These are phyloP conservation scores for Nasonia vitripennis DNA, from an alignment of 1,140 invertebrate genomes.

Conservation along the genomic window DNA sequence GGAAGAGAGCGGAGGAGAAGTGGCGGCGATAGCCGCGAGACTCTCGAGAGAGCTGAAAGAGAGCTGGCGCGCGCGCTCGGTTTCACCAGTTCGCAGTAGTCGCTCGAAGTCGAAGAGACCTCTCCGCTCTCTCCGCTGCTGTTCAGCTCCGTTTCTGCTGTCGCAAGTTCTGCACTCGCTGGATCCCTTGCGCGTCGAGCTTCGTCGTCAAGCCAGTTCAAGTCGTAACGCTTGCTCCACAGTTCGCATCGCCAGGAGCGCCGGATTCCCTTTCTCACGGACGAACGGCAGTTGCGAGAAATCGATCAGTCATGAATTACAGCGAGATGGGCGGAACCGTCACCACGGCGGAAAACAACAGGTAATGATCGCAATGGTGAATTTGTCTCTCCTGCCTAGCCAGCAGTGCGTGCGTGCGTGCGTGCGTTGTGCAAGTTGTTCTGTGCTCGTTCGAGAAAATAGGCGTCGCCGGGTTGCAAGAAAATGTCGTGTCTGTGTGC, in stretches of 20 bases:
- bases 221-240: too few species aligned
- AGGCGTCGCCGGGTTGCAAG: neutral
- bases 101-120: neutral
- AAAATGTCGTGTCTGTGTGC: neutral
- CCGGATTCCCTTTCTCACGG: neutral
- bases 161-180: neutral
- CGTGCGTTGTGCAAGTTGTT: too few species aligned
- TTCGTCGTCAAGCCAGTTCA: neutral
- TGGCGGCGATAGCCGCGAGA: neutral
- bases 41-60: neutral
- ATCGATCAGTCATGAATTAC: conserved; percentile 10
- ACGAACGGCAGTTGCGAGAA: neutral
- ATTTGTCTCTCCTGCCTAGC: too few species aligned
- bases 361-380: neutral
- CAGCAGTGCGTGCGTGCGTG: too few species aligned
- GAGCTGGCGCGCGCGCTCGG: conserved; percentile 12
- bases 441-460: neutral
- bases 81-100: conserved; percentile 35
- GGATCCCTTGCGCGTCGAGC: neutral
- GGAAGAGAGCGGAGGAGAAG: neutral
- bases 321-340: neutral
- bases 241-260: neutral
- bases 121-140: neutral
- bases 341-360: conserved; percentile 13
- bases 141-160: neutral